Conservation (phyloP, 2,888 invertebrate genomes). For the Rhorus exstirpatorius region DNA sequence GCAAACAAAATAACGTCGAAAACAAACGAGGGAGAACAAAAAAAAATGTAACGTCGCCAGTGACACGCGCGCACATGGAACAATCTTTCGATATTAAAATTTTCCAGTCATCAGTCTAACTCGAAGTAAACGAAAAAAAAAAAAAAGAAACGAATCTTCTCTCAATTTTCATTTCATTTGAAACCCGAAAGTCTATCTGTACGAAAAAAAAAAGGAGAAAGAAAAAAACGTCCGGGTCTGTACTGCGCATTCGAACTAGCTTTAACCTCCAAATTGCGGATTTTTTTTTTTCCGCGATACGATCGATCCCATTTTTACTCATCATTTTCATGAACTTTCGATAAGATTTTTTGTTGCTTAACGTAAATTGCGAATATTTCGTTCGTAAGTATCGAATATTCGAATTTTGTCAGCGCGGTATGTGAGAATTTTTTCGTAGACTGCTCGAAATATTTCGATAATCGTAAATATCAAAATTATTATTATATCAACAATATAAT, state of each 20-base stretch:
- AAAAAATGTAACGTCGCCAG: constrained; percentile 72
- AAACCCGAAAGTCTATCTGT: too few species aligned
- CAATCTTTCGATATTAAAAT: constrained; percentile 70
- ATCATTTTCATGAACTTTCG: background rate
- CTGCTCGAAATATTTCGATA: too few species aligned
- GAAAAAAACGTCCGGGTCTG: background rate
- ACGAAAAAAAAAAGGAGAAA: too few species aligned
- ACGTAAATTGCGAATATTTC: background rate
- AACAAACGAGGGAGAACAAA: constrained; percentile 54
- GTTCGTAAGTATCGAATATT: too few species aligned
- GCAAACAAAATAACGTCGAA: constrained; percentile 54
- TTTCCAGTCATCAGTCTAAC: constrained; percentile 62
- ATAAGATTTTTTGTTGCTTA: background rate
- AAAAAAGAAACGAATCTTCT: background rate
- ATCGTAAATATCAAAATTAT: too few species aligned
- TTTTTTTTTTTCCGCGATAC: background rate
- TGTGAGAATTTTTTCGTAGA: too few species aligned
- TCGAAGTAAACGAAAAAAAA: constrained; percentile 10
- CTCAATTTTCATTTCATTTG: background rate
- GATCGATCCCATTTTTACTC: background rate
- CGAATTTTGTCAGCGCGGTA: background rate
- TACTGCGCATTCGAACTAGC: background rate
- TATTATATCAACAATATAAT: too few species aligned
- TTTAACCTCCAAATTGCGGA: constrained; percentile 25
- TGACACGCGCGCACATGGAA: constrained; percentile 69